Conservation (phyloP, 2,113 vertebrate genomes). For the Osmerus eperlanus region DNA sequence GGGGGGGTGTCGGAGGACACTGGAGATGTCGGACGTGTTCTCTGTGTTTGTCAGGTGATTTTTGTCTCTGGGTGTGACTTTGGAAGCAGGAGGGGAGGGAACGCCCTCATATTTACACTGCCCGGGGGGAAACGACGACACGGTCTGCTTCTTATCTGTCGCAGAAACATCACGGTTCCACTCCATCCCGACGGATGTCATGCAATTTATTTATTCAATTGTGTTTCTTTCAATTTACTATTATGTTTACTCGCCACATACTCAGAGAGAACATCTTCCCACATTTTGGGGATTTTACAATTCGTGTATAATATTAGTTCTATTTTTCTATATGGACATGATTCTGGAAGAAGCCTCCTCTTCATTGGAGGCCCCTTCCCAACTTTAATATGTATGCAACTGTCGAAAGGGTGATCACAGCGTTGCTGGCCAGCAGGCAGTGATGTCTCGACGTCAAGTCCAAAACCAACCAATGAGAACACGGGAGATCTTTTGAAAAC, state of each 20-base stretch:
- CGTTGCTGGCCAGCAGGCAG: conserved; percentile 45
- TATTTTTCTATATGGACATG: conserved; percentile 67
- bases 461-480: conserved; percentile 53
- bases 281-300: conserved; percentile 52
- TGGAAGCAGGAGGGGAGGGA: conserved; percentile 32
- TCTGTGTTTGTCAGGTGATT: conserved; percentile 13
- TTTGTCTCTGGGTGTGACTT: conserved; percentile 52
- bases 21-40: too few species aligned
- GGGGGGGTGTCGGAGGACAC: too few species aligned
- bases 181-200: conserved; percentile 58
- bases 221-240: conserved; percentile 61
- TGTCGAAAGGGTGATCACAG: conserved; percentile 39
- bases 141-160: conserved; percentile 53
- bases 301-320: conserved; percentile 44
- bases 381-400: conserved; percentile 69
- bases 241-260: conserved; percentile 57
- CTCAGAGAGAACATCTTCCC: conserved; percentile 36
- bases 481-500: too few species aligned
- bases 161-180: conserved; percentile 50
- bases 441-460: conserved; percentile 39
- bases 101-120: conserved; percentile 56
- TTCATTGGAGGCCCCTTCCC: conserved; percentile 43
- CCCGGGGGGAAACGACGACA: conserved; percentile 55
- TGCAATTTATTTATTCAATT: conserved; percentile 71
- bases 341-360: conserved; percentile 47